A percentile compares a stretch with the other conserved stretches of the same genome.
Evolutionary conservation across 2,888 invertebrate genomes (phyloP).

Genomic region (Physocephala rufipes): DNA sequence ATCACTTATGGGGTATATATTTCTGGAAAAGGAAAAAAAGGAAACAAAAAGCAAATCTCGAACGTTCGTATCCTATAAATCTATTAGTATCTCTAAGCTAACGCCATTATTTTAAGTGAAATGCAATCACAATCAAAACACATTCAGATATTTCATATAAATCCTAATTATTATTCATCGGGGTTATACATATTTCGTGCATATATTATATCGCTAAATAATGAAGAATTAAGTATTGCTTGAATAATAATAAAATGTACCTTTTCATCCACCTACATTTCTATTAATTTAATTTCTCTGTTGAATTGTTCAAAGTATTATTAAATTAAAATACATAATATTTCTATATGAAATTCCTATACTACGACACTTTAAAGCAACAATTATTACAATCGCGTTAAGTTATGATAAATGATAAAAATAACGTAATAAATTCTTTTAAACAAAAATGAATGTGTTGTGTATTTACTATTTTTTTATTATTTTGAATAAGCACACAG

Average conservation of each 20-base stretch:
- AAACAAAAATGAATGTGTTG: constrained; percentile 14
- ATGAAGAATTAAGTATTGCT: constrained; percentile 17
- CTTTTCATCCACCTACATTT: constrained; percentile 22
- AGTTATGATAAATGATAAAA: constrained; percentile 7
- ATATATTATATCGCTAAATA: constrained; percentile 12
- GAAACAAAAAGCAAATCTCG: constrained; percentile 7
- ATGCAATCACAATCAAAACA: constrained; percentile 15
- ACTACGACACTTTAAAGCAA: background rate
- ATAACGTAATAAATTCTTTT: constrained; percentile 16
- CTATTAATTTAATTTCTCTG: constrained; percentile 17
- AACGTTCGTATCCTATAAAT: constrained; percentile 12
- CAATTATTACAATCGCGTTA: background rate
- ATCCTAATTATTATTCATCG: background rate
- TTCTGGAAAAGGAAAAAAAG: too few relatives aligned
- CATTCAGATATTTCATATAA: background rate
- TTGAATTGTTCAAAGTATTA: constrained; percentile 32
- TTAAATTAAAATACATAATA: constrained; percentile 33
- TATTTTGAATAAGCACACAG: too few relatives aligned
- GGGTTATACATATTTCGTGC: background rate
- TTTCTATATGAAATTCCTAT: constrained; percentile 23
- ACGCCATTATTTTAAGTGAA: constrained; percentile 6
- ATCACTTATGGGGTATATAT: constrained; percentile 15
- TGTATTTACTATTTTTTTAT: too few relatives aligned
- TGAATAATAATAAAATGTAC: constrained; percentile 8
- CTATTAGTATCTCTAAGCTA: constrained; percentile 16